phyloP scores from a whole-genome alignment of 35 echinoderm and acorn worm species.

The Acanthaster planci region DNA sequence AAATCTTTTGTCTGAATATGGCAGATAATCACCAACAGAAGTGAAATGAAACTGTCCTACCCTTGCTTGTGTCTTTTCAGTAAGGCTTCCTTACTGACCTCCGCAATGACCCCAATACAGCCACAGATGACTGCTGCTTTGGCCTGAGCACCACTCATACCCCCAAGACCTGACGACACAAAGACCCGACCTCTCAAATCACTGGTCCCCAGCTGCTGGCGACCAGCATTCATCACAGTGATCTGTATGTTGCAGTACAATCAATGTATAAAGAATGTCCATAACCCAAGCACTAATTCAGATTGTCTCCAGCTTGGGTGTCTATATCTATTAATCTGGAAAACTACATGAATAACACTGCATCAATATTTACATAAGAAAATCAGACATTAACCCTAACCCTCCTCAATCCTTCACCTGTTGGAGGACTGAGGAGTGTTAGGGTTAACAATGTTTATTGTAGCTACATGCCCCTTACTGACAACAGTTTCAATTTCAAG shows the following conservation, averaged over 20 bases:
- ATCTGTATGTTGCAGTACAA: slow-evolving; percentile 33
- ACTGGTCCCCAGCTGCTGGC: slow-evolving; percentile 73
- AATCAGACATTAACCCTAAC: no score
- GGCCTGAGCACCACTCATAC: slow-evolving; percentile 99
- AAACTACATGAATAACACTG: no score
- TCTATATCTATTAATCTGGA: no score
- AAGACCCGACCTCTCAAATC: slow-evolving; percentile 90
- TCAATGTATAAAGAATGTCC: no score
- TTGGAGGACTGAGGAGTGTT: no score
- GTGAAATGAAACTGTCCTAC: slow-evolving; percentile 36
- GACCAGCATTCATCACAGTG: slow-evolving; percentile 86
- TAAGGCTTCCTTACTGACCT: slow-evolving; percentile 83
- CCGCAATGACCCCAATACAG: slow-evolving; percentile 91
- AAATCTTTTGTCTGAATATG: neutral
- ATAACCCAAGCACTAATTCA: no score
- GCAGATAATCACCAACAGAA: neutral
- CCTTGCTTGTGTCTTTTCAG: slow-evolving; percentile 90
- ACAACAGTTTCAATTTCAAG: neutral
- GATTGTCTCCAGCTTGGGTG: no score
- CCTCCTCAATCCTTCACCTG: no score
- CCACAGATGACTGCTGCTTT: slow-evolving; percentile 95
- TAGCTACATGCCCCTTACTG: neutral
- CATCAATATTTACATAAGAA: no score
- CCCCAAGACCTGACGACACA: slow-evolving; percentile 83
- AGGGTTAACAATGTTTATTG: no score